Base-by-base conservation (phyloP, 2,888 invertebrate genomes). In the Eupithecia subumbrata region DNA sequence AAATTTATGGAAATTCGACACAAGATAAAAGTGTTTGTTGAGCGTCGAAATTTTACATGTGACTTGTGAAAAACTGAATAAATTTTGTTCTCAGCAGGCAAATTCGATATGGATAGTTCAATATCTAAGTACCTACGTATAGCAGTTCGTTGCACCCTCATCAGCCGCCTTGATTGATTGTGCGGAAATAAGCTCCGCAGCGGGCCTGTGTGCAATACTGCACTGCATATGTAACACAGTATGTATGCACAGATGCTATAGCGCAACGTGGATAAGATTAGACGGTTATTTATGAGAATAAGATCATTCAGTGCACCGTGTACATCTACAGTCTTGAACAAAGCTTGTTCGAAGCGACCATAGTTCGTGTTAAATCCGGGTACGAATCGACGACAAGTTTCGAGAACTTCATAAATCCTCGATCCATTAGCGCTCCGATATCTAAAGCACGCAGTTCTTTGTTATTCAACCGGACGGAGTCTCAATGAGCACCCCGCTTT, bases 381-480 rank as follows among this genome's bases (percentile, higher is more conserved):
- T 81, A 84, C 81, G 82, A 82, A 84, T 81, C 75, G 78, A 83
- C 82, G 83, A 85, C 83, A 84, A 84, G 82, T 81, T 85, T 84
- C 77, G 86, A 85, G 87, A 87, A 89, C 87, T 88, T 89, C 86
- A 90, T 90, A 91, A 92, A 90, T 89, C 89, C 86, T 82, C 82
- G 89, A 89, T 91, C 92, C 91, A 93, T 93, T 94, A 92, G 90
- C 85, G 88, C 86, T 89, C 85, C 90, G 90, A 92, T 92, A 92
- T 91, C 90, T 90, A 87, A 90, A 89, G 87, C 87, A 90, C 90
- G 88, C 91, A 91, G 89, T 92, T 93, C 92, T 94, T 94, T 94
- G 92, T 92, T 91, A 93, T 92, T 92, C 90, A 88, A 89, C 89
- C 86, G 89, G 91, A 91, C 87, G 87, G 82, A 78, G 78, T 79